Percentiles rank a stretch among this genome's conserved stretches.
phyloP scores from a whole-genome alignment of 2,888 invertebrate species.

The Dyspetes luteomarginatus region DNA sequence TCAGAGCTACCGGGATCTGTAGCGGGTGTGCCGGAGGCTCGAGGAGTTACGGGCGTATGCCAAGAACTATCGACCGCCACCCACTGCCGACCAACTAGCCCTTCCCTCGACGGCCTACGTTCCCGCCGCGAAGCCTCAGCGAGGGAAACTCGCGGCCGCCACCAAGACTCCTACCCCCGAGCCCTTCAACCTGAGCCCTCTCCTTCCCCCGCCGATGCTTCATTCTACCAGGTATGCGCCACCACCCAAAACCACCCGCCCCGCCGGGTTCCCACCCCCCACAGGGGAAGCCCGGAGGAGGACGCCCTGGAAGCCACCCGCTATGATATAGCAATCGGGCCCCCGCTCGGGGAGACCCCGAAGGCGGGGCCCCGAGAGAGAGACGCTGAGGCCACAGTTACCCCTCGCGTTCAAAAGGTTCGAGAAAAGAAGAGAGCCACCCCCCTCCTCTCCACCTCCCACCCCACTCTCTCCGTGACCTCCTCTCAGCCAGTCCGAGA shows the following conservation, averaged over 20 bases:
- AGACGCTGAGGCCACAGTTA: background rate
- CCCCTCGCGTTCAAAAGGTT: background rate
- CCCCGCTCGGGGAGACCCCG: background rate
- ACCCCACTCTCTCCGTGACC: too few species aligned
- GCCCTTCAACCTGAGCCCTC: background rate
- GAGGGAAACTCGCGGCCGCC: background rate
- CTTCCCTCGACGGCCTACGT: background rate
- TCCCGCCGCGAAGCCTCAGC: background rate
- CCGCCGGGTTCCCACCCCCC: background rate
- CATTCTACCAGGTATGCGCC: too few species aligned
- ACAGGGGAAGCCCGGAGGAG: background rate
- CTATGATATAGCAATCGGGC: background rate
- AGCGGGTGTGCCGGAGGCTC: background rate
- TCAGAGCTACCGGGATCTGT: background rate
- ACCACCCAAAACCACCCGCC: background rate
- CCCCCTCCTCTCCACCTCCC: too few species aligned
- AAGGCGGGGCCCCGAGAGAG: background rate
- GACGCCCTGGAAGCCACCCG: too few species aligned
- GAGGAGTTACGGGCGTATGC: background rate
- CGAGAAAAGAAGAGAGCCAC: too few species aligned
- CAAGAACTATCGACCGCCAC: conserved; percentile 14
- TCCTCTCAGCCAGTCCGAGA: too few species aligned
- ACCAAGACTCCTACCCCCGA: background rate
- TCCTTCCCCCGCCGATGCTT: background rate
- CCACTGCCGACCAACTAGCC: background rate